Conservation (phyloP, 2,888 invertebrate species). For the Monoplex corrugatus region DNA sequence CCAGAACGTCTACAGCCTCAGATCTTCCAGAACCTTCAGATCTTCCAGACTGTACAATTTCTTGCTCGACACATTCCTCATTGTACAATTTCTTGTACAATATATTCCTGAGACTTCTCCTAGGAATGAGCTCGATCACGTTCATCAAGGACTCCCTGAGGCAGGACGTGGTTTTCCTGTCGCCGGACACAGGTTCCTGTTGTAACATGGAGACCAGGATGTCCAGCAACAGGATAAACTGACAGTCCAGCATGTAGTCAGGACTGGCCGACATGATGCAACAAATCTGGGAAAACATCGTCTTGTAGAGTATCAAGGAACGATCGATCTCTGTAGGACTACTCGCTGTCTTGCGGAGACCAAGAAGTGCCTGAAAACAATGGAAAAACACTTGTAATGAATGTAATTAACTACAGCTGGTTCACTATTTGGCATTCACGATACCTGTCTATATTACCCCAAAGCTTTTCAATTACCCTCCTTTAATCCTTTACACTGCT, state of each 20-base stretch:
- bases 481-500: too few species aligned
- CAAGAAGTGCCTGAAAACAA: not conserved
- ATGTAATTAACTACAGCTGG: too few species aligned
- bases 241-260: not conserved
- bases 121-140: not conserved
- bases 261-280: slow-evolving; percentile 17
- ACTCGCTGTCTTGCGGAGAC: too few species aligned
- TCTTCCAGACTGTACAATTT: too few species aligned
- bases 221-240: slow-evolving; percentile 44
- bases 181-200: not conserved
- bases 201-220: not conserved
- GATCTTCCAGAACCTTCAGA: too few species aligned
- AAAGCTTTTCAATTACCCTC: too few species aligned
- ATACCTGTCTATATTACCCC: too few species aligned
- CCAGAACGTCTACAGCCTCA: too few species aligned
- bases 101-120: not conserved
- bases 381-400: not conserved
- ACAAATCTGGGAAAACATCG: slow-evolving; percentile 35
- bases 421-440: too few species aligned
- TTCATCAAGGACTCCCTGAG: not conserved
- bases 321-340: too few species aligned
- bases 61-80: too few species aligned
- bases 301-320: too few species aligned
- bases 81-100: not conserved
- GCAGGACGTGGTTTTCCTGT: not conserved